These are phyloP conservation scores for Yponomeuta malinellus DNA, from an alignment of 2,888 invertebrate genomes.

Conservation along the genomic window DNA sequence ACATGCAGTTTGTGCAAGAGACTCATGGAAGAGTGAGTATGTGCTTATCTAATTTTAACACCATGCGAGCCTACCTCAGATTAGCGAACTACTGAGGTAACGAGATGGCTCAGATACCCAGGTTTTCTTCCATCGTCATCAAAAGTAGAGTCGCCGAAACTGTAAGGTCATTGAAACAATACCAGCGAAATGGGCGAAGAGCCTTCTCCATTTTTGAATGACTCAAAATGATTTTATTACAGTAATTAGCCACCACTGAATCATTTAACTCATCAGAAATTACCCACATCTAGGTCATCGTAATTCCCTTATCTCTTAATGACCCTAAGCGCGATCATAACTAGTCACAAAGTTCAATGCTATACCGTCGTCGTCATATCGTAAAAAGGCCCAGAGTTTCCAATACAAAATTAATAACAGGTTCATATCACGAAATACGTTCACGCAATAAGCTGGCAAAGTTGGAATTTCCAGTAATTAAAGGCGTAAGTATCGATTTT, in stretches of 20 bases:
- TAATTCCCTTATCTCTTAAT: conserved; percentile 3
- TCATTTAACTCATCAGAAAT: background rate
- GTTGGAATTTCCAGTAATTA: background rate
- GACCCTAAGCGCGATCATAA: background rate
- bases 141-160: no score
- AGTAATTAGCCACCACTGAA: background rate
- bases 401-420: conserved; percentile 24
- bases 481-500: conserved; percentile 18
- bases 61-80: no score
- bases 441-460: conserved; percentile 16
- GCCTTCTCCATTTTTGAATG: no score
- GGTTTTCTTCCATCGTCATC: no score
- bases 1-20: no score
- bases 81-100: no score
- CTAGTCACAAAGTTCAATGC: conserved; percentile 13
- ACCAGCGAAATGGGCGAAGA: no score
- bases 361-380: conserved; percentile 8
- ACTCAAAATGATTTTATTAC: background rate
- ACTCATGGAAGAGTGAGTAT: no score
- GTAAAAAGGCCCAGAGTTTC: conserved; percentile 21
- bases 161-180: no score
- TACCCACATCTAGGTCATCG: background rate
- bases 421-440: conserved; percentile 21
- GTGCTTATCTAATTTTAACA: no score
- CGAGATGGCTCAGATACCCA: no score